These are phyloP conservation scores for Cheiracanthium punctorium DNA, from an alignment of 2,888 invertebrate genomes.

Conservation along the genomic window DNA sequence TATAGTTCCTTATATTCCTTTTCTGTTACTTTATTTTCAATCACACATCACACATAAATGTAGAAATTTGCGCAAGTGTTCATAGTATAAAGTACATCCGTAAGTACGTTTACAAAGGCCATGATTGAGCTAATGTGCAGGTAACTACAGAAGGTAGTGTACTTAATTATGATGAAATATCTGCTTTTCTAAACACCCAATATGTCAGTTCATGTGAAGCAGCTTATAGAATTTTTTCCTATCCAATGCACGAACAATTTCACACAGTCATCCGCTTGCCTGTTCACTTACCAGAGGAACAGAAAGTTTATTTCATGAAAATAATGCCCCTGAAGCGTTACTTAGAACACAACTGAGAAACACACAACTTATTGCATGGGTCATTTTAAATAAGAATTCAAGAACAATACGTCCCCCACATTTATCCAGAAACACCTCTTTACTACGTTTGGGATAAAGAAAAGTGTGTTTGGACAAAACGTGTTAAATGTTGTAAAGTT, in stretches of 20 bases:
- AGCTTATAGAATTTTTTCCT: neutral
- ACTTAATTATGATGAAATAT: too few relatives aligned
- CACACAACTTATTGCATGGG: neutral
- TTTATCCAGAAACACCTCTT: neutral
- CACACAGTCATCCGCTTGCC: neutral
- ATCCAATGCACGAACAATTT: constrained; percentile 8
- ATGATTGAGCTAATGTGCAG: too few relatives aligned
- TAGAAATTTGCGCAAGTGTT: too few relatives aligned
- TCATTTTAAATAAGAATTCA: neutral
- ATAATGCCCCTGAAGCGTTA: neutral
- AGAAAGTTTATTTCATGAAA: neutral
- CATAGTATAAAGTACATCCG: too few relatives aligned
- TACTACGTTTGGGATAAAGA: neutral
- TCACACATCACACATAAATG: too few relatives aligned
- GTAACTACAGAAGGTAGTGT: too few relatives aligned
- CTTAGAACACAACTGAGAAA: neutral
- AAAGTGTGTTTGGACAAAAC: neutral
- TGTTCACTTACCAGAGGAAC: neutral
- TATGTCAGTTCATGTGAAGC: constrained; percentile 10
- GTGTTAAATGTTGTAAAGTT: too few relatives aligned
- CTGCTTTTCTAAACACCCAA: neutral
- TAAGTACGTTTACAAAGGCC: too few relatives aligned
- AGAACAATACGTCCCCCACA: neutral
- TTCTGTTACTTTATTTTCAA: too few relatives aligned
- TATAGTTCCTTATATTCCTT: too few relatives aligned